Evolutionary conservation across 2,888 invertebrate species (phyloP).

Genomic region (Laothoe populi): DNA sequence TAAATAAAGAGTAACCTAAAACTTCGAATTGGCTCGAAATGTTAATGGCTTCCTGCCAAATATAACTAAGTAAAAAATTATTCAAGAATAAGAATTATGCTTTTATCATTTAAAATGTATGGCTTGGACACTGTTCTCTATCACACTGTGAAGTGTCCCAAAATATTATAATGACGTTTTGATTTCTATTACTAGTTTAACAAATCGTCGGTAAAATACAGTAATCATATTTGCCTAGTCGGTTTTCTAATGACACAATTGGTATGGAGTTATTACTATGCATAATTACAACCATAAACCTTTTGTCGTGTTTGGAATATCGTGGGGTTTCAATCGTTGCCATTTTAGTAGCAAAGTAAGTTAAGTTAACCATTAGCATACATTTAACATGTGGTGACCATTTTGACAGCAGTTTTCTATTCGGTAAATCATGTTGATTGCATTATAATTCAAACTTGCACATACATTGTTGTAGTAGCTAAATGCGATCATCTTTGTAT

Average conservation of each 20-base stretch:
- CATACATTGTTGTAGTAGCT: background rate
- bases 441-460: background rate
- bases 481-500: background rate
- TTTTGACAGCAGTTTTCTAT: constrained; percentile 29
- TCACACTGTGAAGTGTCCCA: too few species aligned
- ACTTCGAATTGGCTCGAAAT: background rate
- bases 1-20: background rate
- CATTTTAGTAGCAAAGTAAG: constrained; percentile 60
- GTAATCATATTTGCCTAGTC: constrained; percentile 48
- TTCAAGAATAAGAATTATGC: too few species aligned
- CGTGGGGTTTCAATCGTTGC: constrained; percentile 59
- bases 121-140: too few species aligned
- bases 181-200: background rate
- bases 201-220: constrained; percentile 46
- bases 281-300: constrained; percentile 31
- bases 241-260: constrained; percentile 52
- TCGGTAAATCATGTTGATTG: background rate
- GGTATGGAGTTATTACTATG: constrained; percentile 43
- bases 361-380: constrained; percentile 48
- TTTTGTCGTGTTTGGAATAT: constrained; percentile 51
- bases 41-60: background rate
- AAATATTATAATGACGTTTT: background rate
- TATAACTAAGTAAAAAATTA: too few species aligned
- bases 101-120: too few species aligned
- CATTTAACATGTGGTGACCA: constrained; percentile 29